Base-by-base conservation (phyloP, 2,797 vertebrate genomes). In the Gorsachius magnificus region DNA sequence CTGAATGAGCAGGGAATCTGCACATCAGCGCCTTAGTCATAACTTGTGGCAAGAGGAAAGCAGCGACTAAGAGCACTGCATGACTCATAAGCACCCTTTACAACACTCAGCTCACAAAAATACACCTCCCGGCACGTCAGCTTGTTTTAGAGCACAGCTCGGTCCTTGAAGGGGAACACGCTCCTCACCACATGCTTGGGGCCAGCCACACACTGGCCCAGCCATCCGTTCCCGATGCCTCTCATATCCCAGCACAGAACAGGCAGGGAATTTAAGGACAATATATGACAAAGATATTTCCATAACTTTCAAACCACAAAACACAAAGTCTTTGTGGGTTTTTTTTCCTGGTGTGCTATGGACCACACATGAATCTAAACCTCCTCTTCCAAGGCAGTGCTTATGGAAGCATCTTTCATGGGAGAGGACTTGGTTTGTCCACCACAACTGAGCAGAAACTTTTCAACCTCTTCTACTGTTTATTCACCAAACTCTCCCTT, bases 11-110 rank as follows among this genome's bases (percentile, higher is more conserved):
- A 0, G 57, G 18, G 57, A 53, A 50, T 71, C 8, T 22, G 22
- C 68, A 71, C 71, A 45, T 70, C 83, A 53, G 93, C 74, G 12
- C 71, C 78, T 92, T 48, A 19, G 82, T 50, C 90, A 45, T 41
- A 78, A 79, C 95, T 85, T 21, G 53, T 31, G 94, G 82, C 85
- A 78, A 93, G 69, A 96, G 93, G 72, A 81, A 84, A 89, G 93
- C 83, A 4, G 82, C 76, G 91, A 96, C 84, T 76, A 63, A 94
- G 83, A 88, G 94, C 83, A 45, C 26, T 3, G 77, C 5, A 20
- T 96, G 96, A 96, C 89, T 96, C 97, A 97, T 29, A 50, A 54
- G 19, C 83, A 70, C 50, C 83, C 77, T 51, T 14, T 36, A 68
- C 80, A 80, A 50, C 78, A 64, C 53, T 36, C 61, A 7, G 74